A percentile compares a stretch with the other conserved stretches of the same genome.
phyloP scores from a whole-genome alignment of 2,113 vertebrate genomes.

The Balaeniceps rex region DNA sequence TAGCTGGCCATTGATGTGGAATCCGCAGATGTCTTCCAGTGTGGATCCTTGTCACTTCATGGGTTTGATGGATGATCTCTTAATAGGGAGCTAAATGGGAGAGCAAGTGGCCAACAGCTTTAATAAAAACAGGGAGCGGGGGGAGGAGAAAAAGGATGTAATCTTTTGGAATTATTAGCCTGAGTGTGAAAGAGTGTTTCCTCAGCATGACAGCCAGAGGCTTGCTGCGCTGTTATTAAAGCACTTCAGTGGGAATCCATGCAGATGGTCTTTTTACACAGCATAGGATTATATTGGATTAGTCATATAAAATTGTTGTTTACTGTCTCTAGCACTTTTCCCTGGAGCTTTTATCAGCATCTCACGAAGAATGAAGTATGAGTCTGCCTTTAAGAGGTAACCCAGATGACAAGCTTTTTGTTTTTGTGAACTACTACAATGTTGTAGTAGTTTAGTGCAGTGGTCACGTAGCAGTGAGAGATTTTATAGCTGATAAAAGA shows the following conservation, averaged over 20 bases:
- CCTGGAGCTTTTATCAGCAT: background rate
- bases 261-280: slow-evolving; percentile 30
- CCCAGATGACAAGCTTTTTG: background rate
- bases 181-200: background rate
- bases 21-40: background rate
- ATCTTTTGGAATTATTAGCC: background rate
- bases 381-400: background rate
- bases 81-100: background rate
- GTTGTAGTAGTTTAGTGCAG: background rate
- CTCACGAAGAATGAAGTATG: background rate
- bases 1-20: accelerated
- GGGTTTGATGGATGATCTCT: background rate
- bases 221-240: slow-evolving; percentile 1
- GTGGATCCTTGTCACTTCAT: background rate
- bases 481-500: background rate
- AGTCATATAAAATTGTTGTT: slow-evolving; percentile 50
- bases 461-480: background rate
- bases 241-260: background rate
- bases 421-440: background rate
- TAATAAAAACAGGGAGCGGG: background rate
- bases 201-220: background rate
- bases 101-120: background rate
- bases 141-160: background rate
- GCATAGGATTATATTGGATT: slow-evolving; percentile 47
- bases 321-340: background rate